Base-by-base conservation (phyloP, 1,140 invertebrate genomes). In the Euschistus heros region DNA sequence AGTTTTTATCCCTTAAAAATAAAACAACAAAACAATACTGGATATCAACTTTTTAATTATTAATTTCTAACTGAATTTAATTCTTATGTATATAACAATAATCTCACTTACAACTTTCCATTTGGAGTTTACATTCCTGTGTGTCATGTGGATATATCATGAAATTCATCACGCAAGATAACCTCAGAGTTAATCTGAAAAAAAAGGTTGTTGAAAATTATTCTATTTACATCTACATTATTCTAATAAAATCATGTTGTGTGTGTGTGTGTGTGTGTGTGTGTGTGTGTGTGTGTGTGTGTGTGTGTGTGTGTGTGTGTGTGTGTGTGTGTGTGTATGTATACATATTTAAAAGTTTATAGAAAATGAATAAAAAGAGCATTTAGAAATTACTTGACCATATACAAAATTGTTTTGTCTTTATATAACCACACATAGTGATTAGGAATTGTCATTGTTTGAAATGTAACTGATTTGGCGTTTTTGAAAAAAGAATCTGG, bases 401-500 rank as follows among this genome's bases (percentile, higher is more conserved):
- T 91, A 72, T 91, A 92, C 0, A 92, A 75, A 63, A 92, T 91
- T 0, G 87, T 90, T 75, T 92, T 91, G 72, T 91, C 88, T 74
- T 90, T 91, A 74, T 91, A 91, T 14, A 91, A 75, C 89, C 89
- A 92, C 69, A 92, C 81, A 69, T 92, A 92, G 73, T 94, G 91
- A 77, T 94, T 94, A 0, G 91, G 91, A 68, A 94, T 91, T 52
- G 90, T 94, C 91, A 94, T 94, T 0, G 89, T 91, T 75, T 93
- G 90, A 73, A 94, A 94, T 3, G 89, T 93, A 0, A 94, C 91
- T 10, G 88, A 89, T 76, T 94, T 94, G 37, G 91, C 91, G 74
- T 91, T 91, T 74, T 91, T 91, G 74, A 91, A 91, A 74, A 89
- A 91, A 0, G 88, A 90, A 77, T 91, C 91, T 0, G 91, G 91